A percentile compares a stretch with the other conserved stretches of the same genome.
These are phyloP conservation scores for Dufourea novaeangliae DNA, from an alignment of 1,140 invertebrate genomes.

Conservation along the genomic window DNA sequence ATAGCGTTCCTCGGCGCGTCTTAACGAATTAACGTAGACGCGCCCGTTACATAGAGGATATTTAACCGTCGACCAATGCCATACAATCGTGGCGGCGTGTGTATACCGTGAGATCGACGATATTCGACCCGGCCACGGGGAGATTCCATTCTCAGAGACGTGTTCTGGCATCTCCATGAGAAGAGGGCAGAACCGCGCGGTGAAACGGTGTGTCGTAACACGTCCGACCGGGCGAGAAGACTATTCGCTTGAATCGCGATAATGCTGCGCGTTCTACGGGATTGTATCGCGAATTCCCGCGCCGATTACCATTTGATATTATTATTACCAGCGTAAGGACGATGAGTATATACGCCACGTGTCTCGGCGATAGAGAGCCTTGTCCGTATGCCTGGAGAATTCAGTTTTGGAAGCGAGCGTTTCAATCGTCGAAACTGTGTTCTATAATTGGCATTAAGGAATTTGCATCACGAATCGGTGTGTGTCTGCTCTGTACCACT, in stretches of 20 bases:
- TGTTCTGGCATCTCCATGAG: not conserved
- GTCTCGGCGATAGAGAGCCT: too few relatives aligned
- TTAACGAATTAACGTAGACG: conserved; percentile 33
- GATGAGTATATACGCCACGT: not conserved
- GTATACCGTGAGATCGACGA: conserved; percentile 25
- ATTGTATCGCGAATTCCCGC: not conserved
- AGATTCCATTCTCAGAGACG: conserved; percentile 36
- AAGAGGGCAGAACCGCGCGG: not conserved
- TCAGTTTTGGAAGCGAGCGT: too few relatives aligned
- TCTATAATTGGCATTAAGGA: too few relatives aligned
- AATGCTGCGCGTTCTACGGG: not conserved
- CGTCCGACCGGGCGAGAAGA: not conserved
- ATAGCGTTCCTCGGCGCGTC: not conserved
- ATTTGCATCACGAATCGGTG: too few relatives aligned
- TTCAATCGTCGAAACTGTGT: too few relatives aligned
- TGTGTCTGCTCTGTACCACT: too few relatives aligned
- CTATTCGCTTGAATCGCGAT: not conserved
- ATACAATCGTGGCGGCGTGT: too few relatives aligned
- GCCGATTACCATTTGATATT: conserved; percentile 21
- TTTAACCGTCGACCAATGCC: conserved; percentile 24
- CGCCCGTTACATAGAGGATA: conserved; percentile 16
- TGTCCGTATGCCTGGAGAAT: too few relatives aligned
- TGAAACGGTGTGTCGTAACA: conserved; percentile 29
- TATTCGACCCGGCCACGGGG: not conserved
- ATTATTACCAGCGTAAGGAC: not conserved